Conservation (phyloP, 2,113 vertebrate genomes). For the Ciconia maguari region DNA sequence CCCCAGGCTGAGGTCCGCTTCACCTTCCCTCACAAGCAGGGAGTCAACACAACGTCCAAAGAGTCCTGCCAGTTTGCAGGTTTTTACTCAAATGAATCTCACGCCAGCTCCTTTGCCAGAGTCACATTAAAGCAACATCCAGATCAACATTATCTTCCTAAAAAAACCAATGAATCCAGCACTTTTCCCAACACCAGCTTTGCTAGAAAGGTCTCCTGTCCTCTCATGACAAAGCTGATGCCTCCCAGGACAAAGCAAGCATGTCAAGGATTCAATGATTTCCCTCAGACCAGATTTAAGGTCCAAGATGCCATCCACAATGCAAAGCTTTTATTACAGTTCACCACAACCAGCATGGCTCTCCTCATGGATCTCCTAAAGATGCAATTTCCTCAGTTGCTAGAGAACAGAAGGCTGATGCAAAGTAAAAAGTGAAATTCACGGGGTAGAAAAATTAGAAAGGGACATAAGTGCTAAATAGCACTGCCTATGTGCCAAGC, state of each 20-base stretch:
- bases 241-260: background rate
- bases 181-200: background rate
- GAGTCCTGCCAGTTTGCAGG: background rate
- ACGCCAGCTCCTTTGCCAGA: background rate
- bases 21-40: background rate
- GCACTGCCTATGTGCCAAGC: no score
- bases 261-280: accelerated
- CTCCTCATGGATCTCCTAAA: background rate
- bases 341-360: background rate
- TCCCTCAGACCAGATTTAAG: background rate
- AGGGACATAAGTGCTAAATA: accelerated
- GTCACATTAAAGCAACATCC: background rate
- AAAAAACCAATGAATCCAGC: background rate
- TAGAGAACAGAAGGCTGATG: background rate
- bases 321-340: background rate
- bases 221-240: background rate
- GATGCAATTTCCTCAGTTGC: accelerated
- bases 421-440: background rate
- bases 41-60: accelerated
- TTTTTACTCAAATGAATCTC: background rate
- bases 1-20: background rate
- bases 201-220: background rate
- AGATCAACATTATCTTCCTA: background rate
- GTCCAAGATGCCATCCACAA: background rate
- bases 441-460: background rate